These are phyloP conservation scores for Chromoteleia sp. DNA, from an alignment of 2,888 invertebrate genomes.

Conservation along the genomic window DNA sequence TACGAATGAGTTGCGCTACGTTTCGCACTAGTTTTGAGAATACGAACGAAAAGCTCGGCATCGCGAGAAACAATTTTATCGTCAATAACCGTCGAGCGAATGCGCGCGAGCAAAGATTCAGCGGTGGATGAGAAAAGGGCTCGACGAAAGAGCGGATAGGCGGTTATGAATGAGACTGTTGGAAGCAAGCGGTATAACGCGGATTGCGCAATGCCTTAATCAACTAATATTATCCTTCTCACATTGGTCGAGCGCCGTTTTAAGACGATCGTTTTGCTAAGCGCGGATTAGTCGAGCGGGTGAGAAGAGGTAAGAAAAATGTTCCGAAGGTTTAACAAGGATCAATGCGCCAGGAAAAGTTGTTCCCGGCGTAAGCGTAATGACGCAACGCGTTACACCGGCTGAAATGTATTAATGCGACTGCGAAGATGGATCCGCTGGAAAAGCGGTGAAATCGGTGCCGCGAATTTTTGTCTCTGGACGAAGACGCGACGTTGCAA, in stretches of 20 bases:
- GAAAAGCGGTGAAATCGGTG: slow-evolving; percentile 50
- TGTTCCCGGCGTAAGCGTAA: slow-evolving; percentile 36
- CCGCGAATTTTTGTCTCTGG: not conserved
- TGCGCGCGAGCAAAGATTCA: too few relatives aligned
- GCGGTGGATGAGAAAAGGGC: too few relatives aligned
- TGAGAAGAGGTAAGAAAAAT: slow-evolving; percentile 59
- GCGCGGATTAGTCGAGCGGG: slow-evolving; percentile 55
- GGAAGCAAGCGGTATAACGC: not conserved
- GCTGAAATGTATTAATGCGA: slow-evolving; percentile 58
- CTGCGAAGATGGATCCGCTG: slow-evolving; percentile 43
- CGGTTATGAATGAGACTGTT: slow-evolving; percentile 24
- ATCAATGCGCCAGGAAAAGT: slow-evolving; percentile 51
- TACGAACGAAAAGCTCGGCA: too few relatives aligned
- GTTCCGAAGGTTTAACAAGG: slow-evolving; percentile 45
- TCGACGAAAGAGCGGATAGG: not conserved
- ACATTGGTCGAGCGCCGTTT: slow-evolving; percentile 49
- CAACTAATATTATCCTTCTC: slow-evolving; percentile 68
- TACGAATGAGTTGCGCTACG: slow-evolving; percentile 66
- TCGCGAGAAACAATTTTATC: too few relatives aligned
- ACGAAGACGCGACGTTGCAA: not conserved
- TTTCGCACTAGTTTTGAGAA: slow-evolving; percentile 61
- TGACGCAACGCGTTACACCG: slow-evolving; percentile 59
- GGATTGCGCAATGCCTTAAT: slow-evolving; percentile 64
- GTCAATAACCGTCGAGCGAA: too few relatives aligned
- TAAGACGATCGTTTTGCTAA: slow-evolving; percentile 60